These are phyloP conservation scores for Terebella lapidaria DNA, from an alignment of 2,888 invertebrate species.

Conservation along the genomic window DNA sequence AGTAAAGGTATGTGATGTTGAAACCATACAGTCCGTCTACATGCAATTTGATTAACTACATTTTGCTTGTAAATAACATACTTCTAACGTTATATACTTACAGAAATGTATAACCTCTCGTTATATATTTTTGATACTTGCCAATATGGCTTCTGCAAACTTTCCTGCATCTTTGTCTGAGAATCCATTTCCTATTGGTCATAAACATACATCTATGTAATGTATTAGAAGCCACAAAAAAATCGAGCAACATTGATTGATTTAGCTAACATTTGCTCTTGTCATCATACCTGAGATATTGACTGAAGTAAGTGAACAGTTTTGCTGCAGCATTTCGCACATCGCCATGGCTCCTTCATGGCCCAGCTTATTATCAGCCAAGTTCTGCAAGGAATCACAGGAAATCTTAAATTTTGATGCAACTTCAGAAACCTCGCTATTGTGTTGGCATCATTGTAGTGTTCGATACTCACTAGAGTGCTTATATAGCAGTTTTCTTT, in stretches of 20 bases:
- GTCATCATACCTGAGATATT: background rate
- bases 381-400: slow-evolving; percentile 4
- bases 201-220: background rate
- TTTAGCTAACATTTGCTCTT: too few species aligned
- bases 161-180: background rate
- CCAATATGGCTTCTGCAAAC: slow-evolving; percentile 4
- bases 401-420: background rate
- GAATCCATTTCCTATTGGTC: slow-evolving; percentile 6
- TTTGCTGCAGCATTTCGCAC: slow-evolving; percentile 7
- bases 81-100: too few species aligned
- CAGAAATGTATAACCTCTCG: too few species aligned
- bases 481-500: slow-evolving; percentile 43
- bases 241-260: background rate
- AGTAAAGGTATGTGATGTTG: too few species aligned
- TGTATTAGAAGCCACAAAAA: background rate
- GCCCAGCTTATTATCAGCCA: slow-evolving; percentile 14
- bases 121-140: background rate
- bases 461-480: slow-evolving; percentile 29
- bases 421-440: too few species aligned
- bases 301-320: background rate
- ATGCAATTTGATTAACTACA: too few species aligned
- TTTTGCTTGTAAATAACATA: too few species aligned
- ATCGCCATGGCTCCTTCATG: slow-evolving; percentile 10
- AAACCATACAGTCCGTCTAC: too few species aligned
- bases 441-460: too few species aligned